Conservation (phyloP, 2,888 invertebrate genomes). For the Tridacna gigas region DNA sequence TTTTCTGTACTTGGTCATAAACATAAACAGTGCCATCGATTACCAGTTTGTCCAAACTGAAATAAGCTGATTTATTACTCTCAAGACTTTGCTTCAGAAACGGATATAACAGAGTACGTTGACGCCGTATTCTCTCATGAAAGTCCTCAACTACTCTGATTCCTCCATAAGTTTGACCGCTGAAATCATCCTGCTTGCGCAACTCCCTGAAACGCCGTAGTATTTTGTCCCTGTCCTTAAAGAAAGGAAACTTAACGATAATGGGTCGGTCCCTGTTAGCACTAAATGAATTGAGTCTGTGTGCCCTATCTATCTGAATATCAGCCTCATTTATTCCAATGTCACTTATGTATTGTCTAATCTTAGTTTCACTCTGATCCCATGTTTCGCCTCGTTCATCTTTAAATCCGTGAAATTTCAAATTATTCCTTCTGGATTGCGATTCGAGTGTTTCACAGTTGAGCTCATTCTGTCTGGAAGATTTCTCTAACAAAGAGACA, state of each 20-base stretch:
- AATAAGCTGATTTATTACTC: background rate
- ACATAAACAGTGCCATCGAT: background rate
- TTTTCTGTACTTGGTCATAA: background rate
- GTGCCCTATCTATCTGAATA: background rate
- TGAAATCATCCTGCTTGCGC: slow-evolving; percentile 2
- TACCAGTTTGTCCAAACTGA: slow-evolving; percentile 2
- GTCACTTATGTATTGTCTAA: background rate
- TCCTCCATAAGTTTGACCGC: background rate
- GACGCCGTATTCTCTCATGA: background rate
- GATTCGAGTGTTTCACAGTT: slow-evolving; percentile 1
- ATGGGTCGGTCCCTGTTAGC: background rate
- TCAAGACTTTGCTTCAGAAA: slow-evolving; percentile 3
- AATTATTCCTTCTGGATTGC: slow-evolving; percentile 1
- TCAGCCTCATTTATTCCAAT: background rate
- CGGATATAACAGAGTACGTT: background rate
- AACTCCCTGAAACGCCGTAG: background rate
- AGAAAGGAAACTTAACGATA: background rate
- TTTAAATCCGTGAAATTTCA: background rate
- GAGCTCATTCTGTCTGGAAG: background rate
- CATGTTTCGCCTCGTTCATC: background rate
- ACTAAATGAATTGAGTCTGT: background rate
- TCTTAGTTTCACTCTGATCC: background rate
- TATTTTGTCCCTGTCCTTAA: background rate
- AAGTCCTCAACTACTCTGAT: background rate
- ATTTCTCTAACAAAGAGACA: background rate